phyloP scores from a whole-genome alignment of 1,140 invertebrate species.

The Neotoxoptera formosana region DNA sequence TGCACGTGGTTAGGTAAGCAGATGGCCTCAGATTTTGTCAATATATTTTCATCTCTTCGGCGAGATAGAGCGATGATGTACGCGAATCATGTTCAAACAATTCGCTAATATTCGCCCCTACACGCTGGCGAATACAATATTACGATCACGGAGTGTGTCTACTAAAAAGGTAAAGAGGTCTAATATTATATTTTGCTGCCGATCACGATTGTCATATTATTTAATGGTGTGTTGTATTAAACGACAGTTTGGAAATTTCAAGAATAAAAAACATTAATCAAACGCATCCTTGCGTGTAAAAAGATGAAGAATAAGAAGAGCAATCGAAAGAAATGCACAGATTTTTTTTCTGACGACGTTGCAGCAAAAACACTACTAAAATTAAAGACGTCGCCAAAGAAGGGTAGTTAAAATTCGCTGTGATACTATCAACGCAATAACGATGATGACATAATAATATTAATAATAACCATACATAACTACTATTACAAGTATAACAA shows the following conservation, averaged over 20 bases:
- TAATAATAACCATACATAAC: neutral
- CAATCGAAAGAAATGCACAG: neutral
- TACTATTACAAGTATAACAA: constrained; percentile 20
- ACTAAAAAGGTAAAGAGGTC: neutral
- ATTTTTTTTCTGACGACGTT: neutral
- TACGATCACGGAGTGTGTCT: neutral
- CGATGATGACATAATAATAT: constrained; percentile 19
- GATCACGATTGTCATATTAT: neutral
- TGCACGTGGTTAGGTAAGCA: neutral
- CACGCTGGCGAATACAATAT: neutral
- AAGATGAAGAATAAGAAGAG: constrained; percentile 13
- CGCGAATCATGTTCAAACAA: neutral
- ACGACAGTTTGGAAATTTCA: neutral
- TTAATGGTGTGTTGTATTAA: neutral
- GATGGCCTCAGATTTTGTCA: neutral
- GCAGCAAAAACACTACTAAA: constrained; percentile 4
- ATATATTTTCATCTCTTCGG: neutral
- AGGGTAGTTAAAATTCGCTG: neutral
- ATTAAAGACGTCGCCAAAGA: neutral
- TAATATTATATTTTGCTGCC: neutral
- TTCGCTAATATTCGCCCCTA: neutral
- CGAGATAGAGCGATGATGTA: neutral
- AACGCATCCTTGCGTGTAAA: neutral
- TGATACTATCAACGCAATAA: constrained; percentile 29
- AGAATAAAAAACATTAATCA: neutral